phyloP scores from a whole-genome alignment of 2,113 vertebrate species.

The Zonotrichia leucophrys region DNA sequence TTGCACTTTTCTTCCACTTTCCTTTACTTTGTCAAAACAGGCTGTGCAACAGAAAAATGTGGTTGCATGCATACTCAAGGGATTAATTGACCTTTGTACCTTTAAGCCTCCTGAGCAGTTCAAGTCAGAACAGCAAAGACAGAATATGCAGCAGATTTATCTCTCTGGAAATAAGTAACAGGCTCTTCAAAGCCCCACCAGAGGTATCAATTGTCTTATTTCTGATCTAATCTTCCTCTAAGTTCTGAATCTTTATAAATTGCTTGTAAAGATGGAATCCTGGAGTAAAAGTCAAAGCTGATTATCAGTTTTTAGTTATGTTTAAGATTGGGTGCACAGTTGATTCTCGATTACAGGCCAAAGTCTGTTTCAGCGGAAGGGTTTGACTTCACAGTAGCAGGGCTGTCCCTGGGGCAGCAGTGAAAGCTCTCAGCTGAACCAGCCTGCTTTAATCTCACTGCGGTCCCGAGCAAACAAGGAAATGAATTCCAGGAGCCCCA shows the following conservation, averaged over 20 bases:
- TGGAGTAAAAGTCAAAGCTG: not conserved
- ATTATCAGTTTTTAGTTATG: not conserved
- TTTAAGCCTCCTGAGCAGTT: not conserved
- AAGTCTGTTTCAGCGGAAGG: not conserved
- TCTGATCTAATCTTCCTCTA: not conserved
- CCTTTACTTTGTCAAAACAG: not conserved
- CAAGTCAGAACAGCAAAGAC: not conserved
- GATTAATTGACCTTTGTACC: slow-evolving; percentile 19
- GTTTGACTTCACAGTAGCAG: rapidly evolving
- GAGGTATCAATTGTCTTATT: not conserved
- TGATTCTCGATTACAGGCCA: not conserved
- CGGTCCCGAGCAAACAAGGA: not conserved
- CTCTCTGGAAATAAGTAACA: not conserved
- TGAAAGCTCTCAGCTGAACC: not conserved
- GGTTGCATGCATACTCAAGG: not conserved
- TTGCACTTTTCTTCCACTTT: not conserved
- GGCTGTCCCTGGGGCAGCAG: not conserved
- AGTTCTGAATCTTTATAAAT: not conserved
- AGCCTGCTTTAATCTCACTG: not conserved
- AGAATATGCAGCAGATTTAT: not conserved
- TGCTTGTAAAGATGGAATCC: not conserved
- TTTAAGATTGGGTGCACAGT: not conserved
- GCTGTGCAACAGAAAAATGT: not conserved
- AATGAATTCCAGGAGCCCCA: not conserved
- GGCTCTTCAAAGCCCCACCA: not conserved